A percentile compares a stretch with the other conserved stretches of the same genome.
Conservation (phyloP, 2,797 vertebrate genomes). For the Carduelis carduelis region DNA sequence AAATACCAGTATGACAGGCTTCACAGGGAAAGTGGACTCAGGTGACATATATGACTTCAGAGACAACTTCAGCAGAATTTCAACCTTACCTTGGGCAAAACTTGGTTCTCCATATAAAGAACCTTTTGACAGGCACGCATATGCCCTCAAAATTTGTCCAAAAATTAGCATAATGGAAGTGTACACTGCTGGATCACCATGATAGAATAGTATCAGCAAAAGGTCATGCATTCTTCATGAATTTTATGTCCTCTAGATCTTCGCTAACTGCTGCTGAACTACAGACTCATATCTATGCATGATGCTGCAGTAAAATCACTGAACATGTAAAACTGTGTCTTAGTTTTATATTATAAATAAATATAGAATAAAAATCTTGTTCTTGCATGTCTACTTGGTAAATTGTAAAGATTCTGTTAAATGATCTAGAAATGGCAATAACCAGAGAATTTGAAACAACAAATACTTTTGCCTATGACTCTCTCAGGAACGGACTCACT, state of each 20-base stretch:
- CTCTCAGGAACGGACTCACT: not conserved
- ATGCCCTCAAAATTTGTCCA: not conserved
- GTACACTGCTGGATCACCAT: not conserved
- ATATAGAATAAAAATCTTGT: not conserved
- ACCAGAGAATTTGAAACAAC: not conserved
- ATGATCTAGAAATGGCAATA: not conserved
- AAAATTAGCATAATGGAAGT: not conserved
- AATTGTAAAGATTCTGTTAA: not conserved
- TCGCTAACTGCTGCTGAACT: not conserved
- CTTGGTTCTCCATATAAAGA: not conserved
- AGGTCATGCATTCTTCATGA: not conserved
- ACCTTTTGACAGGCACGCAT: not conserved
- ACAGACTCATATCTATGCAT: not conserved
- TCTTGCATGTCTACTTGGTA: not conserved
- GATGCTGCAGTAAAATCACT: not conserved
- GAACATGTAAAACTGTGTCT: not conserved
- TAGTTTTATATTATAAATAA: not conserved
- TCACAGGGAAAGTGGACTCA: not conserved
- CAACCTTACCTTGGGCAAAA: not conserved
- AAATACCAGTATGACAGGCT: not conserved
- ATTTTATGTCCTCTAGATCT: not conserved
- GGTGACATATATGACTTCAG: not conserved
- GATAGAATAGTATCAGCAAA: rapidly evolving
- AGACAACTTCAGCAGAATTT: not conserved
- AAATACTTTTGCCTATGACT: not conserved